Conservation (phyloP, 2,797 vertebrate genomes). For the Bryconaethiops microstoma region DNA sequence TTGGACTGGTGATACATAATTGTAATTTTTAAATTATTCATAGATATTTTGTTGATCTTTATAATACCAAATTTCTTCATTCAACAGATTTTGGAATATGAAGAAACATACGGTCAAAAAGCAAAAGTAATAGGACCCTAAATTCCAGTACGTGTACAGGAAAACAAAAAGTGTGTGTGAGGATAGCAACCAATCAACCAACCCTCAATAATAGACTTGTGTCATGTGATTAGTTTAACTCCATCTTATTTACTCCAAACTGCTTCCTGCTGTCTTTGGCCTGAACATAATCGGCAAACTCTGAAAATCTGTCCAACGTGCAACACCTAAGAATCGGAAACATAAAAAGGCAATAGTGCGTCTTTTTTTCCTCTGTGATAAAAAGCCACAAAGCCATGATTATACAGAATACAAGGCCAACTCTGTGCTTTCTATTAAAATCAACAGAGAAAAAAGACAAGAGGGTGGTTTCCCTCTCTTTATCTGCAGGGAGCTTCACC, state of each 20-base stretch:
- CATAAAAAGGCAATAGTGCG: constrained; percentile 58
- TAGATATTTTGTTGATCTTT: constrained; percentile 84
- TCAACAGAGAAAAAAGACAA: constrained; percentile 59
- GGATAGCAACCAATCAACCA: constrained; percentile 34
- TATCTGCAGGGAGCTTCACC: constrained; percentile 46
- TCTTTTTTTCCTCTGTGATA: constrained; percentile 54
- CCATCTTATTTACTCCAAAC: constrained; percentile 49
- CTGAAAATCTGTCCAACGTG: constrained; percentile 44
- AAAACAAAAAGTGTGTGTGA: neutral
- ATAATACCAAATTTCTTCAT: constrained; percentile 84
- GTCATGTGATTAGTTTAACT: constrained; percentile 49
- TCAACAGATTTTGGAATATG: constrained; percentile 70
- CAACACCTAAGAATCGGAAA: constrained; percentile 61
- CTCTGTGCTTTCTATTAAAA: constrained; percentile 63
- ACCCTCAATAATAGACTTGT: constrained; percentile 45
- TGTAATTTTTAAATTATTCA: constrained; percentile 75
- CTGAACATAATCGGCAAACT: constrained; percentile 38
- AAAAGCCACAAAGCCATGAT: constrained; percentile 64
- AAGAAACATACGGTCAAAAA: constrained; percentile 76
- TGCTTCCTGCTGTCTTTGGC: constrained; percentile 54
- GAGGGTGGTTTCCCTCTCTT: constrained; percentile 48
- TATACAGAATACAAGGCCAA: constrained; percentile 57
- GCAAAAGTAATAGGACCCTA: constrained; percentile 53
- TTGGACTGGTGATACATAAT: neutral
- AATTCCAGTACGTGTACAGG: constrained; percentile 11